These are phyloP conservation scores for Galaxea fascicularis DNA, from an alignment of 92 coral and sea anemone species.

Conservation along the genomic window DNA sequence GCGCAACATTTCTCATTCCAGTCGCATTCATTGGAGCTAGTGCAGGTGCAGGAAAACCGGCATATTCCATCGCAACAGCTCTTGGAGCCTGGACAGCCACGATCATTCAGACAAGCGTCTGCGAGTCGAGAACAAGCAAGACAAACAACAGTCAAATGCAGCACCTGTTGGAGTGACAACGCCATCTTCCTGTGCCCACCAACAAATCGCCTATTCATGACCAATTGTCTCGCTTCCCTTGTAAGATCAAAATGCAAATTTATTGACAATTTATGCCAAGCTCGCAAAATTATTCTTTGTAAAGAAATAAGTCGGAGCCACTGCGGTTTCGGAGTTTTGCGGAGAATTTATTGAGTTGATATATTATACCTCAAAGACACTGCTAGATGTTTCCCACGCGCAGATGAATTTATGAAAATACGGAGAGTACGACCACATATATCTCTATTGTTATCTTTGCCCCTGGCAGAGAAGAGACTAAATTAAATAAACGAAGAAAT, in stretches of 20 bases:
- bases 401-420: too few relatives aligned
- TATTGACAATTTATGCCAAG: background rate
- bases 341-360: too few relatives aligned
- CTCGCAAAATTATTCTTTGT: background rate
- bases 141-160: background rate
- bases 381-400: too few relatives aligned
- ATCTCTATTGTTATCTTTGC: too few relatives aligned
- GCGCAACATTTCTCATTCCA: constrained; percentile 52
- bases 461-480: too few relatives aligned
- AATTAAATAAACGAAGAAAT: too few relatives aligned
- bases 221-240: constrained; percentile 1
- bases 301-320: too few relatives aligned
- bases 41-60: constrained; percentile 44
- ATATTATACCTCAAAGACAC: too few relatives aligned
- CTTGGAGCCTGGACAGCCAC: constrained; percentile 25
- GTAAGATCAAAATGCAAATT: constrained; percentile 27
- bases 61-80: constrained; percentile 45
- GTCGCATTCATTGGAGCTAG: constrained; percentile 40
- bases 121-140: background rate
- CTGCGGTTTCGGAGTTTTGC: too few relatives aligned
- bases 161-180: background rate
- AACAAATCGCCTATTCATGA: background rate
- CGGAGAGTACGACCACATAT: too few relatives aligned
- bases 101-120: constrained; percentile 28
- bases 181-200: constrained; percentile 16